phyloP scores from a whole-genome alignment of 1,140 invertebrate genomes.

The Panulirus ornatus region DNA sequence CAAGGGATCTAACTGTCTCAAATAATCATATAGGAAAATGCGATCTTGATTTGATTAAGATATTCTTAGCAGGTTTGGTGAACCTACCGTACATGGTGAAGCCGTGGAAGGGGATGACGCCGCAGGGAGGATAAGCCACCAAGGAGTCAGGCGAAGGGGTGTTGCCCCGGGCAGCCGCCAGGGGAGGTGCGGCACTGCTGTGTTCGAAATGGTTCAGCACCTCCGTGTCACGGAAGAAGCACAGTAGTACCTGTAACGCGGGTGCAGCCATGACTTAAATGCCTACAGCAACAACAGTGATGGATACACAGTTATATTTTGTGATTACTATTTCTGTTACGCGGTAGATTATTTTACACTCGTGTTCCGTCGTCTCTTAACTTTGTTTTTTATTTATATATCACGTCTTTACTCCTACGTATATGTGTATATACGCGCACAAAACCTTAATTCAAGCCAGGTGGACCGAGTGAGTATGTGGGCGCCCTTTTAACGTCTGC shows the following conservation, averaged over 20 bases:
- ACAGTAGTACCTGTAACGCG: conserved; percentile 88
- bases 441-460: no score
- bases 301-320: not conserved
- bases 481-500: no score
- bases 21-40: no score
- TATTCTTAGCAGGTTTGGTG: no score
- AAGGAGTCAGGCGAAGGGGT: conserved; percentile 86
- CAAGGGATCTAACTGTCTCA: no score
- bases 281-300: conserved; percentile 87
- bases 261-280: no score
- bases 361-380: no score
- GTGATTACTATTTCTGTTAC: not conserved
- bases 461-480: no score
- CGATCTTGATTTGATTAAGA: no score
- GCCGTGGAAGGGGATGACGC: conserved; percentile 96
- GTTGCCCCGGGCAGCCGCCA: conserved; percentile 92
- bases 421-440: no score
- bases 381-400: no score
- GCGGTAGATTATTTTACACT: not conserved
- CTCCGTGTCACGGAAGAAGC: conserved; percentile 93
- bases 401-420: no score
- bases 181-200: conserved; percentile 79
- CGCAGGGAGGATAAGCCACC: conserved; percentile 94
- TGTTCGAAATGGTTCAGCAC: conserved; percentile 82
- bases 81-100: conserved; percentile 96